Percentiles rank a stretch among this genome's conserved stretches.
Evolutionary conservation across 53 echinoderm and acorn worm species (phyloP).

Genomic region (Echinarachnius parma): DNA sequence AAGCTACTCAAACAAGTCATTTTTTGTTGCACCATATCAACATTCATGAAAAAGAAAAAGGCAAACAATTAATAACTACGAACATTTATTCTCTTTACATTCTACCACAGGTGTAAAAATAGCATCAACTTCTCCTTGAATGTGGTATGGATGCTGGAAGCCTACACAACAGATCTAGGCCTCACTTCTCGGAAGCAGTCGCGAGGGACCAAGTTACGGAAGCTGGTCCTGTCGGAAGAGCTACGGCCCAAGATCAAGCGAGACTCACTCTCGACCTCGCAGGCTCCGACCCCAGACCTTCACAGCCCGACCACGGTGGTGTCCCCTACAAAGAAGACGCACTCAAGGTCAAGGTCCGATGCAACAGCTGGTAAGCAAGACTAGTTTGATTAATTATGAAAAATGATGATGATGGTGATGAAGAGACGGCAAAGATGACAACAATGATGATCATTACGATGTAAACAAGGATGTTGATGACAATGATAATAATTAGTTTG

Average conservation of each 20-base stretch:
- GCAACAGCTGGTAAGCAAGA: constrained; percentile 74
- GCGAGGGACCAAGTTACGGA: constrained; percentile 83
- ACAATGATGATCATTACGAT: too few species aligned
- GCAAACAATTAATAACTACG: too few species aligned
- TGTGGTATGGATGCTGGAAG: constrained; percentile 84
- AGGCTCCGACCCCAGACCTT: constrained; percentile 36
- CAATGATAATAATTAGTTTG: too few species aligned
- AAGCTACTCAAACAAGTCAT: too few species aligned
- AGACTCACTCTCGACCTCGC: constrained; percentile 6
- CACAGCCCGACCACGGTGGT: constrained; percentile 59
- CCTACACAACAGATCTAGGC: constrained; percentile 78
- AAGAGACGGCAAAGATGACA: too few species aligned
- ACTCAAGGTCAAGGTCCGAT: constrained; percentile 87
- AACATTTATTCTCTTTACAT: neutral
- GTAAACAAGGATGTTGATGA: too few species aligned
- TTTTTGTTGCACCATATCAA: too few species aligned
- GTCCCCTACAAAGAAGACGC: constrained; percentile 87
- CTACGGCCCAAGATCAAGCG: constrained; percentile 59
- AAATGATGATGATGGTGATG: too few species aligned
- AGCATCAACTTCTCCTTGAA: constrained; percentile 92
- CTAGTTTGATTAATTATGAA: neutral
- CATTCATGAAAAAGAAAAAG: too few species aligned
- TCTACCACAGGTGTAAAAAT: constrained; percentile 76
- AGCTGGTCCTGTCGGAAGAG: constrained; percentile 88
- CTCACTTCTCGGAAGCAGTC: constrained; percentile 77